phyloP scores from a whole-genome alignment of 53 echinoderm and acorn worm species.

The Stichopus horrens region DNA sequence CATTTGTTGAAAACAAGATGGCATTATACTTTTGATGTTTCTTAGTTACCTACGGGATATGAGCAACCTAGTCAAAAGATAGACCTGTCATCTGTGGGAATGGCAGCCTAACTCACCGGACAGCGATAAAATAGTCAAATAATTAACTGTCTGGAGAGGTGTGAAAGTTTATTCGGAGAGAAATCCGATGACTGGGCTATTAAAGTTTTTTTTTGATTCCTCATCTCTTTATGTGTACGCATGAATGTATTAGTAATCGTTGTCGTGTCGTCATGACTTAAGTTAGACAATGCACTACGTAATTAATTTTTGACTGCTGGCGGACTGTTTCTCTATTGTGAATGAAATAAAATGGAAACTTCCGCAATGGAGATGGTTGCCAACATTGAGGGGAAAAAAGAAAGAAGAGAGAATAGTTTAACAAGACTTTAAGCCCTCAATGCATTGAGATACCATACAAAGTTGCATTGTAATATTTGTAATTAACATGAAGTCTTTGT shows the following conservation, averaged over 20 bases:
- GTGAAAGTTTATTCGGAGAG: conserved; percentile 21
- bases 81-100: background rate
- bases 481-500: too few relatives aligned
- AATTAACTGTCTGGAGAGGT: conserved; percentile 20
- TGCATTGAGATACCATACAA: too few relatives aligned
- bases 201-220: background rate
- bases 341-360: background rate
- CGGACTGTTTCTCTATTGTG: background rate
- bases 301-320: background rate
- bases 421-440: too few relatives aligned
- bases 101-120: background rate
- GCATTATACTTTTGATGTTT: background rate
- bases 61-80: background rate
- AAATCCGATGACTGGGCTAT: conserved; percentile 19
- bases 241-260: background rate
- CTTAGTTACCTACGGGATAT: background rate
- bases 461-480: too few relatives aligned
- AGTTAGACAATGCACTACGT: background rate
- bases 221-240: background rate
- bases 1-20: background rate
- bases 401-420: too few relatives aligned
- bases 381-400: too few relatives aligned
- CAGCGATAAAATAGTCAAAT: conserved; percentile 15
- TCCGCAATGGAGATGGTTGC: too few relatives aligned
- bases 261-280: background rate